phyloP scores from a whole-genome alignment of 2,113 vertebrate genomes.

The Rostratula benghalensis region DNA sequence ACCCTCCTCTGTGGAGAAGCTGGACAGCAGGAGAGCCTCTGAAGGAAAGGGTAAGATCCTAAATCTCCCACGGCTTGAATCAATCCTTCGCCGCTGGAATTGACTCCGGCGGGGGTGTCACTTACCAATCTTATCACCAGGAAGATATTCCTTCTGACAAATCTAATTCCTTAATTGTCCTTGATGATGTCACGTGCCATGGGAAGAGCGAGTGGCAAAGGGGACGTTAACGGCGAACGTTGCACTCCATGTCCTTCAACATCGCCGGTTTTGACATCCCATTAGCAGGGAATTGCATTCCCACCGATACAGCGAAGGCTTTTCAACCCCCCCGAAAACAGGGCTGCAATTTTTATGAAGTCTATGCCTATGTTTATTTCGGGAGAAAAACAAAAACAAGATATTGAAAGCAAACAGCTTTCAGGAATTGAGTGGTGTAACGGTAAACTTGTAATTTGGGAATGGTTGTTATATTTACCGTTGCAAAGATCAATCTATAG shows the following conservation, averaged over 20 bases:
- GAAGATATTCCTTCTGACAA: background rate
- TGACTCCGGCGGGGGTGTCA: rapidly evolving
- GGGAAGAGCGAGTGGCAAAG: rapidly evolving
- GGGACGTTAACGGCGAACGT: rapidly evolving
- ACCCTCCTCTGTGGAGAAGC: background rate
- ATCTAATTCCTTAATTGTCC: background rate
- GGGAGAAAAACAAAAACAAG: slow-evolving; percentile 18
- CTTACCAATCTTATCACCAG: background rate
- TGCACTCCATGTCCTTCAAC: background rate
- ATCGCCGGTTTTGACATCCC: background rate
- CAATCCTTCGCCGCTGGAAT: background rate
- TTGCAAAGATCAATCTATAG: slow-evolving; percentile 44
- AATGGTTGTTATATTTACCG: background rate
- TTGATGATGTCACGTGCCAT: background rate
- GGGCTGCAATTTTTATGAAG: background rate
- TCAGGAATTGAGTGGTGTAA: slow-evolving; percentile 15
- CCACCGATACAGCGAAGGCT: background rate
- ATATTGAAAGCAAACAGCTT: slow-evolving; percentile 39
- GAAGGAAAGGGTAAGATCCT: background rate
- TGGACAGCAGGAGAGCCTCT: background rate
- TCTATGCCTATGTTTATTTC: background rate
- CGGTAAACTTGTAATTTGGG: slow-evolving; percentile 50
- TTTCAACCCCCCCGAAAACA: background rate
- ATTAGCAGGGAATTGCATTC: background rate
- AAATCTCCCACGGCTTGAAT: background rate